phyloP scores from a whole-genome alignment of 1,140 invertebrate genomes.

The Pseudomyrmex flavicornis region DNA sequence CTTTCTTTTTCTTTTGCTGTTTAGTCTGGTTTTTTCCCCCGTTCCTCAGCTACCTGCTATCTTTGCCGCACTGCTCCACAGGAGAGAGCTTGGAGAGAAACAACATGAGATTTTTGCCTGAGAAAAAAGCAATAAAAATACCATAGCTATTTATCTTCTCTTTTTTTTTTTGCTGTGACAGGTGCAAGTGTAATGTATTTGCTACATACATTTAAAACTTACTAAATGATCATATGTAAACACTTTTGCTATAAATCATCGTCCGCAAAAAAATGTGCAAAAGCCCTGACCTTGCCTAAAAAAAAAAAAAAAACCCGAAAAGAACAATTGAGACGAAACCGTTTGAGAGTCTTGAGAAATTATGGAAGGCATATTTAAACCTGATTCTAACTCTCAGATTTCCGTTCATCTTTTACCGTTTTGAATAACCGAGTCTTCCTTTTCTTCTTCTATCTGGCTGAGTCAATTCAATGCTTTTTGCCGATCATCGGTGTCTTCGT shows the following conservation, averaged over 20 bases:
- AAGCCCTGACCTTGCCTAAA: too few species aligned
- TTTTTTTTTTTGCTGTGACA: too few species aligned
- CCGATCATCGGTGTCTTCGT: neutral
- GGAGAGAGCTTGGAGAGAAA: conserved; percentile 37
- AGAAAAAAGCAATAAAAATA: too few species aligned
- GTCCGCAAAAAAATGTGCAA: too few species aligned
- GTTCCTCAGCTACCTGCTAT: conserved; percentile 60
- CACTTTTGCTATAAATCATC: too few species aligned
- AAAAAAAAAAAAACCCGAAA: neutral
- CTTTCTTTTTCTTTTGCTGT: conserved; percentile 12
- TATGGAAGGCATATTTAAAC: too few species aligned
- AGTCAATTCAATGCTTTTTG: conserved; percentile 59
- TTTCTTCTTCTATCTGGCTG: conserved; percentile 16
- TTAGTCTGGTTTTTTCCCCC: conserved; percentile 18
- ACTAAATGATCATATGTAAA: too few species aligned
- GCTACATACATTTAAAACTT: too few species aligned
- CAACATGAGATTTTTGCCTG: conserved; percentile 15
- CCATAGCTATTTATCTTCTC: too few species aligned
- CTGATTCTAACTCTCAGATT: too few species aligned
- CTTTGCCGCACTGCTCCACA: conserved; percentile 19
- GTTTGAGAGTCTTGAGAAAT: too few species aligned
- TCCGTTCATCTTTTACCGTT: conserved; percentile 14
- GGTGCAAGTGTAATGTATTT: too few species aligned
- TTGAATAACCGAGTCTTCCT: neutral
- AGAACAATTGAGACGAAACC: neutral